These are phyloP conservation scores for Zingel zingel DNA, from an alignment of 2,113 vertebrate genomes.

Conservation along the genomic window DNA sequence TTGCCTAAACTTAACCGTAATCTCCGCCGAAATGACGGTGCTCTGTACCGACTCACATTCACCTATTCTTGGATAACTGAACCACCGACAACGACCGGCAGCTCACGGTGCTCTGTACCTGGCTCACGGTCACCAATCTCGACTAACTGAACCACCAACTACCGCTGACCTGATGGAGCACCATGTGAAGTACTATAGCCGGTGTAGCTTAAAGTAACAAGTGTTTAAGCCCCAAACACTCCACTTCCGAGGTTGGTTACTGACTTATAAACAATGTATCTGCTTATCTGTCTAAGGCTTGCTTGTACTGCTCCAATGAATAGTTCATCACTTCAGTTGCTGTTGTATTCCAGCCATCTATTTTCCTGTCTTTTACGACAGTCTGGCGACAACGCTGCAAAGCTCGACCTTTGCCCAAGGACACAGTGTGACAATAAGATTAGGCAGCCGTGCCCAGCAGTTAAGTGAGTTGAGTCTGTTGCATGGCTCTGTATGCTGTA, in stretches of 20 bases:
- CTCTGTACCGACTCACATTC: no score
- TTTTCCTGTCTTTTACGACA: slow-evolving; percentile 56
- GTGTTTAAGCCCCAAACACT: slow-evolving; percentile 25
- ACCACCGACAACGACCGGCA: no score
- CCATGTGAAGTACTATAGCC: no score
- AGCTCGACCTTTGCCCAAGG: slow-evolving; percentile 65
- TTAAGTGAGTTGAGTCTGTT: slow-evolving; percentile 33
- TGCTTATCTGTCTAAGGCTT: slow-evolving; percentile 59
- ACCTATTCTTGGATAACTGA: no score
- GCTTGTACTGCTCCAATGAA: slow-evolving; percentile 67
- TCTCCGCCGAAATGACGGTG: no score
- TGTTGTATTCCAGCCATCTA: slow-evolving; percentile 54
- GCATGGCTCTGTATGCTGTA: slow-evolving; percentile 11
- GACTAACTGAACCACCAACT: no score
- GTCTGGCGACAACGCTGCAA: slow-evolving; percentile 39
- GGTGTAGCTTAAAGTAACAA: slow-evolving; percentile 26
- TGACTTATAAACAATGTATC: slow-evolving; percentile 65
- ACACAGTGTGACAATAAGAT: slow-evolving; percentile 68
- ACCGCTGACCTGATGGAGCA: no score
- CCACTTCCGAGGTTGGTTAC: slow-evolving; percentile 23
- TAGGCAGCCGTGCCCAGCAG: slow-evolving; percentile 34
- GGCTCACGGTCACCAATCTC: no score
- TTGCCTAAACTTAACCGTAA: no score
- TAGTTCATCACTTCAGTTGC: slow-evolving; percentile 63
- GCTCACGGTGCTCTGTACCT: no score